A percentile compares a stretch with the other conserved stretches of the same genome.
Conservation (phyloP, 1,140 invertebrate genomes). For the Caerostris darwini region DNA sequence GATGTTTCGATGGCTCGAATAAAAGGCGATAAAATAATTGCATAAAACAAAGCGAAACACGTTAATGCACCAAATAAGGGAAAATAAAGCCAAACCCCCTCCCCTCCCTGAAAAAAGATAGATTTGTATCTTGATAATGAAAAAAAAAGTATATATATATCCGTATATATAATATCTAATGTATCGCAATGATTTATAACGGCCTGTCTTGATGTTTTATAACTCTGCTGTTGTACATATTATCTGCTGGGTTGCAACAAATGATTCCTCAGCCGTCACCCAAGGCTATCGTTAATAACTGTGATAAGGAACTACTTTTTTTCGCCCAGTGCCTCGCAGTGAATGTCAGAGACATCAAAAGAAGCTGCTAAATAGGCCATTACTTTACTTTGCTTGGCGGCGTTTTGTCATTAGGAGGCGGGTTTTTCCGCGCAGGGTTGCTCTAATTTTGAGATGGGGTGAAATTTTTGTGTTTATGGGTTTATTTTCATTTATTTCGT, state of each 20-base stretch:
- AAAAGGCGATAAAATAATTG: slow-evolving; percentile 56
- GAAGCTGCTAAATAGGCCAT: slow-evolving; percentile 78
- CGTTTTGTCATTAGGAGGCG: slow-evolving; percentile 77
- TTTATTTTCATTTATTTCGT: slow-evolving; percentile 67
- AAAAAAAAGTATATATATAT: slow-evolving; percentile 64
- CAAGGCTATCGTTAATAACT: slow-evolving; percentile 77
- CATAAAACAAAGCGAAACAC: slow-evolving; percentile 42
- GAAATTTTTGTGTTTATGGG: slow-evolving; percentile 47
- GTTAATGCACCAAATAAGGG: slow-evolving; percentile 63
- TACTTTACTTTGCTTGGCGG: slow-evolving; percentile 78
- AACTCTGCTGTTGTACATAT: slow-evolving; percentile 77
- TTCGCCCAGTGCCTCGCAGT: slow-evolving; percentile 68
- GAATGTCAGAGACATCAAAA: slow-evolving; percentile 76
- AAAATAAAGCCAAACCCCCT: neutral
- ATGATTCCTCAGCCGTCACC: slow-evolving; percentile 76
- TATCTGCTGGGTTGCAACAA: slow-evolving; percentile 77
- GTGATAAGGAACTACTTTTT: slow-evolving; percentile 76
- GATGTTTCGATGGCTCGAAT: slow-evolving; percentile 29
- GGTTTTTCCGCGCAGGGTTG: slow-evolving; percentile 64
- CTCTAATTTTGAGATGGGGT: slow-evolving; percentile 51
- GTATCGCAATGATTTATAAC: slow-evolving; percentile 75
- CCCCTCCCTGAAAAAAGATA: slow-evolving; percentile 28
- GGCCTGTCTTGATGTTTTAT: slow-evolving; percentile 75
- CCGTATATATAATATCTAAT: slow-evolving; percentile 76
- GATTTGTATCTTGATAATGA: slow-evolving; percentile 68